phyloP scores from a whole-genome alignment of 2,888 invertebrate species.

The Oxystoma pomonae region DNA sequence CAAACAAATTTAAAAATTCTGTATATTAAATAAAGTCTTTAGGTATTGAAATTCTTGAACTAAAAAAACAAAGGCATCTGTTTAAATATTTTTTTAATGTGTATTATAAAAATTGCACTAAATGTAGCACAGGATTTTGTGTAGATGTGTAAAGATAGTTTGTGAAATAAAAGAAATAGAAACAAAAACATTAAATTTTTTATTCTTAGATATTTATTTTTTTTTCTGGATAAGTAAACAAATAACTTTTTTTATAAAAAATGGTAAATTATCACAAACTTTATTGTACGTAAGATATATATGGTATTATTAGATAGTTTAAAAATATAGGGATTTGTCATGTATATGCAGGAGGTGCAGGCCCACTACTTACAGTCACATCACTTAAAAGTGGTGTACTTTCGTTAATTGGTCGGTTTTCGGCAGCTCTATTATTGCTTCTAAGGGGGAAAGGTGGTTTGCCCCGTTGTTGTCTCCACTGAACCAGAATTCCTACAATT shows the following conservation, averaged over 20 bases:
- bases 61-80: too few relatives aligned
- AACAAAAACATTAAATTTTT: constrained; percentile 17
- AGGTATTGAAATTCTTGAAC: too few relatives aligned
- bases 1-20: too few relatives aligned
- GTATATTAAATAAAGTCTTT: too few relatives aligned
- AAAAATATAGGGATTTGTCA: background rate
- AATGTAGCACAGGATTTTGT: constrained; percentile 40
- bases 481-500: constrained; percentile 52
- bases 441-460: constrained; percentile 62
- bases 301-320: background rate
- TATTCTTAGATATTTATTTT: constrained; percentile 12
- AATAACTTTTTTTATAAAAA: background rate
- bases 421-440: constrained; percentile 13
- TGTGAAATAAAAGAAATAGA: constrained; percentile 41
- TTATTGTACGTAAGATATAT: background rate
- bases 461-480: constrained; percentile 53
- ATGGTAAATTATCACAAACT: background rate
- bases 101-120: constrained; percentile 31
- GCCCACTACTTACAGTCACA: background rate
- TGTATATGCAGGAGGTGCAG: constrained; percentile 7
- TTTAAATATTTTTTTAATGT: too few relatives aligned
- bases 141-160: constrained; percentile 47
- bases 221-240: constrained; percentile 4
- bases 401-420: constrained; percentile 16
- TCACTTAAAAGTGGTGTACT: constrained; percentile 20